These are phyloP conservation scores for Hirtodrosophila histrioides DNA, from an alignment of 2,888 invertebrate genomes.

Conservation along the genomic window DNA sequence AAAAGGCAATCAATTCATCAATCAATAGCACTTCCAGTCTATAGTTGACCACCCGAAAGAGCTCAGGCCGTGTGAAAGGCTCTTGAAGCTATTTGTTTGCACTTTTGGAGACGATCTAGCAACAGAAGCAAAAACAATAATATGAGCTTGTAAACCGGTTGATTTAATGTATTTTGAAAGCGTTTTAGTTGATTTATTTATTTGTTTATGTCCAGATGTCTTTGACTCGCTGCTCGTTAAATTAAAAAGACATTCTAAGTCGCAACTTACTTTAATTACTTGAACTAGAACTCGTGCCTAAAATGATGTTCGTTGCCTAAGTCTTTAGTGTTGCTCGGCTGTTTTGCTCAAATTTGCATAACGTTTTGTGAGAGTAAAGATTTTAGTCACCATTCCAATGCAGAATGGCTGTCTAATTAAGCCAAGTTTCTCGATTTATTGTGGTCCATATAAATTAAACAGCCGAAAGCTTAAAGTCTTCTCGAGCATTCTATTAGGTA, in stretches of 20 bases:
- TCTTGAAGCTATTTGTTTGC: conserved; percentile 49
- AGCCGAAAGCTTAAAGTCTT: too few relatives aligned
- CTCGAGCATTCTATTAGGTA: background rate
- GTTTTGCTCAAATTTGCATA: too few relatives aligned
- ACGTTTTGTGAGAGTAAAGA: too few relatives aligned
- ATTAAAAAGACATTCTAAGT: conserved; percentile 7
- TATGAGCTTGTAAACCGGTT: conserved; percentile 67
- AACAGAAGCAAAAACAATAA: conserved; percentile 11
- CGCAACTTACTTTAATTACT: background rate
- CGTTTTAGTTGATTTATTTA: conserved; percentile 54
- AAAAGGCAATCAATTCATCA: conserved; percentile 64
- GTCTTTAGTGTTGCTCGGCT: conserved; percentile 42
- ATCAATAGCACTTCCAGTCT: conserved; percentile 58
- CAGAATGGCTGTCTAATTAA: too few relatives aligned
- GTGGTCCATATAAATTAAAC: too few relatives aligned
- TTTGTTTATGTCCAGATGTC: conserved; percentile 27
- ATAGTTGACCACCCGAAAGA: conserved; percentile 19
- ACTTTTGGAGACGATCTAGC: conserved; percentile 43
- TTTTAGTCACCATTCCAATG: too few relatives aligned
- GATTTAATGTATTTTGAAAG: conserved; percentile 69
- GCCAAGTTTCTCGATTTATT: too few relatives aligned
- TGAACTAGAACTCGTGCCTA: too few relatives aligned
- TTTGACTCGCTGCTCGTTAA: conserved; percentile 27
- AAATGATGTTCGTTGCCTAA: conserved; percentile 13
- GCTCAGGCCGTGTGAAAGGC: conserved; percentile 39